Conservation (phyloP, 2,113 vertebrate genomes). For the Antidorcas marsupialis region DNA sequence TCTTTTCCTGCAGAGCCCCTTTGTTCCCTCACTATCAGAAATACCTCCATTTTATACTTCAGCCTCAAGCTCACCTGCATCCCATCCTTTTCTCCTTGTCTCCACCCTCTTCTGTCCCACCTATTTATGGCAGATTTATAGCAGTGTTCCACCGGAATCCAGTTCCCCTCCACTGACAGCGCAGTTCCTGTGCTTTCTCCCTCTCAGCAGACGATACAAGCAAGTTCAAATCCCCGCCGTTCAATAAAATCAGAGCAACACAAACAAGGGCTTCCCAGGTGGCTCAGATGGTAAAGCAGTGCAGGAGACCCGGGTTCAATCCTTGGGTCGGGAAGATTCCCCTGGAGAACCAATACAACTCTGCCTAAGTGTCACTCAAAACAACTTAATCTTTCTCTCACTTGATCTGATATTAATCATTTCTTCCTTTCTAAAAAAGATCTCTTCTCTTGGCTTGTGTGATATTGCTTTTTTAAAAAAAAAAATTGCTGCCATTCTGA, state of each 20-base stretch:
- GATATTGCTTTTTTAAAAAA: no score
- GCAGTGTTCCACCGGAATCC: neutral
- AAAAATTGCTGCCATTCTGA: no score
- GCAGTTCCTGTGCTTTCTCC: neutral
- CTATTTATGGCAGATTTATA: neutral
- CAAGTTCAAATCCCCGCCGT: neutral
- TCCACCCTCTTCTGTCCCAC: neutral
- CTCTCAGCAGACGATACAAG: neutral
- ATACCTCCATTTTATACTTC: neutral
- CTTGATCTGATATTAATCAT: neutral
- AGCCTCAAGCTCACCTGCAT: neutral
- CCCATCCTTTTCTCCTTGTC: neutral
- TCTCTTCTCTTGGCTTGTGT: neutral
- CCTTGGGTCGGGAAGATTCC: neutral
- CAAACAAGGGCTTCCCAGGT: neutral
- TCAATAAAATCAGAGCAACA: neutral
- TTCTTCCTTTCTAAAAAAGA: neutral
- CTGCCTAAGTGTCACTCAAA: neutral
- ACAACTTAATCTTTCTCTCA: neutral
- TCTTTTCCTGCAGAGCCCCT: neutral
- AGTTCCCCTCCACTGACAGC: neutral
- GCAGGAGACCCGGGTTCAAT: accelerated
- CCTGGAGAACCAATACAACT: neutral
- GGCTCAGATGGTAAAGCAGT: neutral
- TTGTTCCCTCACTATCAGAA: neutral